Evolutionary conservation across 2,888 invertebrate genomes (phyloP), one percentile per base, ranked within the genome.

Genomic region (Eurytoma adleriae): DNA sequence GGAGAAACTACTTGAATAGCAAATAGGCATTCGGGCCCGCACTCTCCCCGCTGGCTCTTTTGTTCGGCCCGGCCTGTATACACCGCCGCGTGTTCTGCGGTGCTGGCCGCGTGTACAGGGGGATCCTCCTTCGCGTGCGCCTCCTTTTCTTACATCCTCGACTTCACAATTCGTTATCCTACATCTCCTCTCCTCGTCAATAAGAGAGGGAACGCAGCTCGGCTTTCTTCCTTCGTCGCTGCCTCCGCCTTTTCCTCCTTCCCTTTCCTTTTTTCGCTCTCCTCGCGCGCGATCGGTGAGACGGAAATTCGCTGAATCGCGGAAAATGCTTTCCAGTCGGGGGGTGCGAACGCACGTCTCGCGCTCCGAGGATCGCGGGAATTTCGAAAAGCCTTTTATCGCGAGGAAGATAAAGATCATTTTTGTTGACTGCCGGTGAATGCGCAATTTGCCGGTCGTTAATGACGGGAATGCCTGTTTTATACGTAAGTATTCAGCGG

Each of bases 1-100:
- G 81, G 83, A 82, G 82, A 81, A 82, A 79, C 84, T 82, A 84
- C 83, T 85, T 83, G 87, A 87, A 87, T 86, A 85, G 81, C 84
- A 87, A 87, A 85, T 83, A 85, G 86, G 82, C 83, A 83, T 86
- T 84, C 77, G 83, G 14, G 27, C 62, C 24, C 24, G 24, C 54
- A 14, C n/a, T 57, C 57, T 20, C 57, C 56, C 12, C 20, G 7
- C 48, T 10, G 12, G 4, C 54, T 69, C 68, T 69, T 79, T 67
- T 54, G 57, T 50, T 52, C 40, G 40, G 7, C 40, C 24, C 40
- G 40, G 40, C 40, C 40, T 40, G 10, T 40, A 40, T 40, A 40
- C 40, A 24, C 54, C 5, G 48, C 1, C 54, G 18, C 64, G 30
- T 52, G 40, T 64, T 48, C 12, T 48, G 3, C 64, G 48, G 40